Base-by-base conservation (phyloP, 2,113 vertebrate genomes). In the Caretta caretta region DNA sequence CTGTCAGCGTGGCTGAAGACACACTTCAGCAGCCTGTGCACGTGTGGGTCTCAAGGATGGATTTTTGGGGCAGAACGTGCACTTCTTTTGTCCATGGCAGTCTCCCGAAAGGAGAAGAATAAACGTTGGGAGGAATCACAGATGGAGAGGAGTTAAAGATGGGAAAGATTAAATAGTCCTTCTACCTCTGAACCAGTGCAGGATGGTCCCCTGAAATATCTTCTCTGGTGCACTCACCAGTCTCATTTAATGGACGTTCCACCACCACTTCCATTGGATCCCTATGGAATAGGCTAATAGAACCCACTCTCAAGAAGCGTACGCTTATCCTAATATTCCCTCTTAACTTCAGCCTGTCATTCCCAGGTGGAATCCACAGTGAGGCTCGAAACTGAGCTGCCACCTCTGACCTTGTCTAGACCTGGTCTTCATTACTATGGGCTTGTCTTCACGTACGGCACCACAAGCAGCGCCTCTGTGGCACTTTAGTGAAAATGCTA, bases 141-240 rank as follows among this genome's bases (percentile, higher is more conserved):
- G 62, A 25, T 84, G 85, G 75, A 54, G 54, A 29, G n/a, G 0
- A 53, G 56, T 80, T 93, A 29, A 62, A 38, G 35, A 1, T 95
- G 93, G 96, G 88, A 94, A 93, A 84, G 83, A 78, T 84, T 87
- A 89, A 90, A 65, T 75, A 29, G 89, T 93, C 42, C 75, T 48
- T 78, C 87, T 83, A 0, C 17, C 53, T 46, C 27, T 0, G 10
- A 88, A 89, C 85, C 93, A 88, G 0, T 0, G 19, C 10, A 53
- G 91, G 35, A 42, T 0, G 53, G 72, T 2, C 83, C 72, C 89
- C 78, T 51, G 20, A 72, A 38, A 72, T 72, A 72, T 72, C 35
- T n/a, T 72, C 65, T 72, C 35, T 38, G 65, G 19, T 72, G 65
- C 9, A 9, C 35, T 72, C 9, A 10, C 35, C 17, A 20, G 8